These are phyloP conservation scores for Dasysyrphus albostriatus DNA, from an alignment of 2,888 invertebrate genomes.

Conservation along the genomic window DNA sequence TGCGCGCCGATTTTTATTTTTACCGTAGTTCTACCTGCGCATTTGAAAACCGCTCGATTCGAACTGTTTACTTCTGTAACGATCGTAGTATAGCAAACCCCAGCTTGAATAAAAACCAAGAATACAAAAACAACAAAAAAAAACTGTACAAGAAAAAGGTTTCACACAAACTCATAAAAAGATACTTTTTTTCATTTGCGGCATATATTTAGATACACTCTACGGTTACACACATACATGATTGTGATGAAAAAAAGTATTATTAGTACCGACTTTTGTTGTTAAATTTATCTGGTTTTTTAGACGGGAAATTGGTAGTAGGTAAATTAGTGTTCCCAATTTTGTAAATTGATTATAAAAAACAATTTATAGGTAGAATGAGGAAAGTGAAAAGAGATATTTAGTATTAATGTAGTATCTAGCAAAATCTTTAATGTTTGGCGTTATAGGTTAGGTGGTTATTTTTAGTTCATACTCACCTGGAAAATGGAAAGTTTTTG, in stretches of 20 bases:
- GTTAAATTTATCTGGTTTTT: constrained; percentile 35
- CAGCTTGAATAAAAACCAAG: constrained; percentile 49
- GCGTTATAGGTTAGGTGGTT: too few species aligned
- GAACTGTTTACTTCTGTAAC: constrained; percentile 70
- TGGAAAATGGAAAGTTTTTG: too few species aligned
- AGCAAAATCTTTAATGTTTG: too few species aligned
- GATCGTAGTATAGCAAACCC: constrained; percentile 60
- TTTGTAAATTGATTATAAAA: background rate
- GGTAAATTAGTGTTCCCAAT: constrained; percentile 41
- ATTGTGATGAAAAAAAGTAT: constrained; percentile 15
- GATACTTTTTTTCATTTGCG: constrained; percentile 43
- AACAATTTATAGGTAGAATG: too few species aligned
- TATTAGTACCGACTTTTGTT: constrained; percentile 4
- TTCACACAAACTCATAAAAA: constrained; percentile 45
- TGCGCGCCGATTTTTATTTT: constrained; percentile 43
- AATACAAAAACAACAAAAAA: constrained; percentile 7
- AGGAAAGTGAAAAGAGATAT: too few species aligned
- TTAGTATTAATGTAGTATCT: too few species aligned
- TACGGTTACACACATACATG: background rate
- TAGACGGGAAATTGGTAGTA: constrained; percentile 24
- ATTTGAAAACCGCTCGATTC: constrained; percentile 72
- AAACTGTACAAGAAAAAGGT: constrained; percentile 33
- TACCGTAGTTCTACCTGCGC: constrained; percentile 68
- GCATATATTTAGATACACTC: background rate
- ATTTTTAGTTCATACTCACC: too few species aligned